phyloP scores from a whole-genome alignment of 64 coral and sea anemone species.

The Porites australiensis region DNA sequence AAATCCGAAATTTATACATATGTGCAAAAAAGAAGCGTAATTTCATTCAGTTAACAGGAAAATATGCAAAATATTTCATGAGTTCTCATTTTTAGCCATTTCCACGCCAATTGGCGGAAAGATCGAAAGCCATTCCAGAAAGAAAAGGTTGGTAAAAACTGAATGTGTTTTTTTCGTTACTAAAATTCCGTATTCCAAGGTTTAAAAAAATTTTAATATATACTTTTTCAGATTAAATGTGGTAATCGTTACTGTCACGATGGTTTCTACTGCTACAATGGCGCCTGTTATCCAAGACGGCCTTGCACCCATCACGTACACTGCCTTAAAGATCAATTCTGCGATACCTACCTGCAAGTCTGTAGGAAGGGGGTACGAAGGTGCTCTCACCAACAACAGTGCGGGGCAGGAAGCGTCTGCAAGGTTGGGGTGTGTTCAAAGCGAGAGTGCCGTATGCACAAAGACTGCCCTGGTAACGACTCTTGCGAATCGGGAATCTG shows the following conservation, averaged over 20 bases:
- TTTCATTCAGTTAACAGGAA: no score
- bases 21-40: no score
- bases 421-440: not conserved
- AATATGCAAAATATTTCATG: no score
- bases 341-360: not conserved
- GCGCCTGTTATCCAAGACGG: not conserved
- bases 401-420: not conserved
- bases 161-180: not conserved
- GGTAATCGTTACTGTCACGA: not conserved
- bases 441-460: not conserved
- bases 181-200: not conserved
- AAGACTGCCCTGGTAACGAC: not conserved
- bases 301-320: not conserved
- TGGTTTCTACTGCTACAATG: slow-evolving; percentile 3
- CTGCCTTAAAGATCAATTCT: not conserved
- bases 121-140: no score
- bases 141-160: not conserved
- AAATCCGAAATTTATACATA: no score
- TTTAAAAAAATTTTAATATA: not conserved
- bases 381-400: not conserved
- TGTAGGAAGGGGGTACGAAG: not conserved
- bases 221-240: not conserved
- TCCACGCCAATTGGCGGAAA: no score
- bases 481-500: not conserved
- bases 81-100: no score